Conservation (phyloP, 2,888 invertebrate species). For the Meloe dianella region DNA sequence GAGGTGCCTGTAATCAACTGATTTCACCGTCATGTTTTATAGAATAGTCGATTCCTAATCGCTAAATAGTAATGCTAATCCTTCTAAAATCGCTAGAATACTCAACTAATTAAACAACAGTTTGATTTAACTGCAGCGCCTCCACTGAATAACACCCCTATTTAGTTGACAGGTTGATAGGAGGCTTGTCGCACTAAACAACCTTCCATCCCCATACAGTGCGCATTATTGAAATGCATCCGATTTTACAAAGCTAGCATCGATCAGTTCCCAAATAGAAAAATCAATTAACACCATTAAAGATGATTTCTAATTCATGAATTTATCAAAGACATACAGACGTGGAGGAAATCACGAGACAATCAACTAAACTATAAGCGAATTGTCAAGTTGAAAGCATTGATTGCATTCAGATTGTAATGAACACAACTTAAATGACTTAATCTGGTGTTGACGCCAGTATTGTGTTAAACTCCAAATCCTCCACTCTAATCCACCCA, state of each 20-base stretch:
- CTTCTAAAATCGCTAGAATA: neutral
- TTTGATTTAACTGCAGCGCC: conserved; percentile 5
- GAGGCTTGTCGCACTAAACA: neutral
- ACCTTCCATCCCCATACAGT: neutral
- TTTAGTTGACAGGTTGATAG: neutral
- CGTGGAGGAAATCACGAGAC: conserved; percentile 9
- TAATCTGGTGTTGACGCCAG: conserved; percentile 32
- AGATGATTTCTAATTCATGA: neutral
- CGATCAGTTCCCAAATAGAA: neutral
- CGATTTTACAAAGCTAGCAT: neutral
- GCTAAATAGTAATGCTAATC: neutral
- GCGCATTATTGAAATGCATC: neutral
- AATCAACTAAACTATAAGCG: conserved; percentile 25
- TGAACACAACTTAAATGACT: conserved; percentile 31
- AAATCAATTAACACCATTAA: neutral
- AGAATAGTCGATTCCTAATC: neutral
- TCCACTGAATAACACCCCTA: conserved; percentile 8
- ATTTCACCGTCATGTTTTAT: neutral
- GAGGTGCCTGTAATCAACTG: neutral
- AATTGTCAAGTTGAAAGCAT: conserved; percentile 32
- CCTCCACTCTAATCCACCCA: neutral
- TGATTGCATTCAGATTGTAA: conserved; percentile 31
- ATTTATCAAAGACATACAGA: neutral
- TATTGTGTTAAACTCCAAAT: conserved; percentile 24
- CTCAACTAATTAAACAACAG: conserved; percentile 8